Conservation (phyloP, 1,140 invertebrate species). For the Radopholus similis region DNA sequence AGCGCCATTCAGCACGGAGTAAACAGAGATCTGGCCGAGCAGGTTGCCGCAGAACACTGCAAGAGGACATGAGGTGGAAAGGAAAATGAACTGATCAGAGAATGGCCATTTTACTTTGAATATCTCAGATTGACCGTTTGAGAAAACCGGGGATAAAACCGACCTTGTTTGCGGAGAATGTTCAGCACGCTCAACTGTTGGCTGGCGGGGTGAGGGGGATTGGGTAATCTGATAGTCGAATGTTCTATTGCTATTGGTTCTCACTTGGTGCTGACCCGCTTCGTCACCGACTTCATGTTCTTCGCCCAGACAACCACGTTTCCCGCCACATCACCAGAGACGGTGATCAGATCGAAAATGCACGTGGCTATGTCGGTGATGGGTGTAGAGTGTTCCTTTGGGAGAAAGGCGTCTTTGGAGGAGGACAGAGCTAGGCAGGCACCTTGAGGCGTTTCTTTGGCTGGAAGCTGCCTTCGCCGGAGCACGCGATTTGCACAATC, state of each 20-base stretch:
- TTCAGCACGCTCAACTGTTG: conserved; percentile 39
- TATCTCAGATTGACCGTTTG: too few species aligned
- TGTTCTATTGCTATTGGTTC: too few species aligned
- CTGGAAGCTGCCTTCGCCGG: conserved; percentile 44
- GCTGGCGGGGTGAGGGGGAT: conserved; percentile 36
- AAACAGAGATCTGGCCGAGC: conserved; percentile 41
- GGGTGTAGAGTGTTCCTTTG: conserved; percentile 34
- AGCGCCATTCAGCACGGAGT: conserved; percentile 31
- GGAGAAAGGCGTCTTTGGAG: neutral
- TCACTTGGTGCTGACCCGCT: conserved; percentile 35
- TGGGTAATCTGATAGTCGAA: too few species aligned
- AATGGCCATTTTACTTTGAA: too few species aligned
- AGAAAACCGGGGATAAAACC: too few species aligned
- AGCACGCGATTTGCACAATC: conserved; percentile 38
- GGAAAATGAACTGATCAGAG: too few species aligned
- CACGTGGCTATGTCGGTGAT: conserved; percentile 47
- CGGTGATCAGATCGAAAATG: conserved; percentile 42
- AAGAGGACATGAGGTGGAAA: too few species aligned
- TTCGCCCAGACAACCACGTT: conserved; percentile 46
- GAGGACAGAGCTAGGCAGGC: too few species aligned
- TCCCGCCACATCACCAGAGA: conserved; percentile 33
- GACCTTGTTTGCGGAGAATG: conserved; percentile 44
- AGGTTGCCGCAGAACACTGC: conserved; percentile 44
- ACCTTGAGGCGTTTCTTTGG: conserved; percentile 31
- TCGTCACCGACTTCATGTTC: conserved; percentile 40